Conservation (phyloP, 2,797 vertebrate genomes). For the Leptatherina wallacei region DNA sequence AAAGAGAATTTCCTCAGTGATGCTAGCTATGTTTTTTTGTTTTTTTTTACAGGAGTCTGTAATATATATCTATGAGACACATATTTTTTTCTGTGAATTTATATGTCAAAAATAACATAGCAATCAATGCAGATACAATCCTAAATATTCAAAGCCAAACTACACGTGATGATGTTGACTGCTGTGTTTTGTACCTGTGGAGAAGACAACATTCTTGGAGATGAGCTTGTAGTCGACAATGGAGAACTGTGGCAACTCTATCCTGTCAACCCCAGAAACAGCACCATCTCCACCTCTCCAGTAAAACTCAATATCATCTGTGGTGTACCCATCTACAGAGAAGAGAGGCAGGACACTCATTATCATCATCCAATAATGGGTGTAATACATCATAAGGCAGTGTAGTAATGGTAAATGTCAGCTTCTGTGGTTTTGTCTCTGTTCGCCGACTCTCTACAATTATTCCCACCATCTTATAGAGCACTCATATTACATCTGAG, state of each 20-base stretch:
- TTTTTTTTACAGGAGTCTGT: constrained; percentile 21
- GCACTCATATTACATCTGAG: constrained; percentile 2
- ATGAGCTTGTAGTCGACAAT: constrained; percentile 98
- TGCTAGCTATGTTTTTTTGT: constrained; percentile 40
- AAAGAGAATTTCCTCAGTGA: constrained; percentile 64
- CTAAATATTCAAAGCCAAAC: background rate
- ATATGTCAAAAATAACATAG: background rate
- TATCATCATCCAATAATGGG: constrained; percentile 6
- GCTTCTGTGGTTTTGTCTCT: constrained; percentile 12
- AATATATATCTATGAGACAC: background rate
- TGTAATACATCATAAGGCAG: constrained; percentile 10
- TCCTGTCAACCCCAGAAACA: constrained; percentile 95
- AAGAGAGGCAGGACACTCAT: constrained; percentile 35
- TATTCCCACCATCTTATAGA: constrained; percentile 1
- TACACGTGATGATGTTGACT: too few relatives aligned
- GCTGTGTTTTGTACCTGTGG: constrained; percentile 86
- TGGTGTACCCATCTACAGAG: constrained; percentile 94
- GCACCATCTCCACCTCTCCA: constrained; percentile 95
- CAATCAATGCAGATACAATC: background rate
- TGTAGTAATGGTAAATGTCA: constrained; percentile 14
- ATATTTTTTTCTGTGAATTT: background rate
- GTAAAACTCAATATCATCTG: constrained; percentile 98
- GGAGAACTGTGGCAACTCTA: constrained; percentile 98
- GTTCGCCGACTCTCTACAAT: constrained; percentile 14
- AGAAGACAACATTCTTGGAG: constrained; percentile 98